Conservation (phyloP, 2,113 vertebrate genomes). For the Recurvirostra avosetta region DNA sequence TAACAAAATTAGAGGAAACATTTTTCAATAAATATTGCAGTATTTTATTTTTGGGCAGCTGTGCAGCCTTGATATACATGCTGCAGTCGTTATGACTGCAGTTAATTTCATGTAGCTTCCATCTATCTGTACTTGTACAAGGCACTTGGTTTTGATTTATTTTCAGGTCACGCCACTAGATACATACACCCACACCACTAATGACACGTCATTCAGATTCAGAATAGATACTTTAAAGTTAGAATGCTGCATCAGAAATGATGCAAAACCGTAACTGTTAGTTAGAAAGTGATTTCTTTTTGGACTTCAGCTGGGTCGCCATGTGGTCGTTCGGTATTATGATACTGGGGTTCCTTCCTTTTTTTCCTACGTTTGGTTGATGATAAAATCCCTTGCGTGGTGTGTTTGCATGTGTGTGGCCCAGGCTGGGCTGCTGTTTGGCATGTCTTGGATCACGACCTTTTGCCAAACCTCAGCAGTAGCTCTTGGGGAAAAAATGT, state of each 20-base stretch:
- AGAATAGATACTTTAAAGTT: slow-evolving; percentile 6
- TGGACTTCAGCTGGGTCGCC: neutral
- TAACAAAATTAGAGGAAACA: neutral
- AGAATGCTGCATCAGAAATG: slow-evolving; percentile 34
- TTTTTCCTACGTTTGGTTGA: neutral
- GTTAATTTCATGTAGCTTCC: neutral
- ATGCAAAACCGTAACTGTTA: slow-evolving; percentile 46
- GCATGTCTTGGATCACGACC: slow-evolving; percentile 2
- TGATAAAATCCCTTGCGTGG: neutral
- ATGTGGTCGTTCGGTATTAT: neutral
- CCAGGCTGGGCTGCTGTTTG: neutral
- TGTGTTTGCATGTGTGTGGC: slow-evolving; percentile 47
- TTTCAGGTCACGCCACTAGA: slow-evolving; percentile 26
- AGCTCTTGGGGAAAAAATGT: slow-evolving; percentile 32
- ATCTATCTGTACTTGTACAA: neutral
- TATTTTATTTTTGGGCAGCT: neutral
- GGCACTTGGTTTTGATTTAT: slow-evolving; percentile 53
- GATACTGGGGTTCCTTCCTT: neutral
- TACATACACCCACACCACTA: slow-evolving; percentile 38
- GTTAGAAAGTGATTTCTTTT: slow-evolving; percentile 19
- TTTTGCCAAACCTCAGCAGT: slow-evolving; percentile 66
- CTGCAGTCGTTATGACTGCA: neutral
- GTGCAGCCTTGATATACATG: neutral
- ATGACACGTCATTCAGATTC: slow-evolving; percentile 38
- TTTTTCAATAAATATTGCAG: neutral